phyloP scores from a whole-genome alignment of 2,113 vertebrate species.

The Lophotis ruficrista region DNA sequence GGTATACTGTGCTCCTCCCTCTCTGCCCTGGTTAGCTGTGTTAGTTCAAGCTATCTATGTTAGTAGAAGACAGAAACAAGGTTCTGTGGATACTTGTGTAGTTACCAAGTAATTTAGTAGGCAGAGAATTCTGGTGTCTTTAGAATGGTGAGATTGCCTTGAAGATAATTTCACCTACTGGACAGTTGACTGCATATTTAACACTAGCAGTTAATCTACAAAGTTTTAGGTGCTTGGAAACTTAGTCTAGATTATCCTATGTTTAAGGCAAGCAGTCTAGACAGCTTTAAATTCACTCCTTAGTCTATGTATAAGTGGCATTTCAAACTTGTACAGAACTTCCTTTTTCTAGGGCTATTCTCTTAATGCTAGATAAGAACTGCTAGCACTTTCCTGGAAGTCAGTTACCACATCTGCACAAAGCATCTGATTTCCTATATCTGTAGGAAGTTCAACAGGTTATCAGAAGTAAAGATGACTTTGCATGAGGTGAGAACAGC shows the following conservation, averaged over 20 bases:
- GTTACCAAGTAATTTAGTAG: background rate
- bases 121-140: background rate
- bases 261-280: background rate
- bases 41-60: background rate
- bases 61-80: background rate
- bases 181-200: background rate
- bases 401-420: background rate
- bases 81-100: background rate
- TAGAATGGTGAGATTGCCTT: background rate
- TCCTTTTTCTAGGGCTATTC: background rate
- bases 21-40: background rate
- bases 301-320: background rate
- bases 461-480: background rate
- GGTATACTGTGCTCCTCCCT: conserved; percentile 53
- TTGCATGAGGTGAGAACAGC: background rate
- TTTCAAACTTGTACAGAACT: background rate
- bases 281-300: background rate
- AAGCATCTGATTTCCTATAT: background rate
- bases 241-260: background rate
- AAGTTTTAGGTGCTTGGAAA: background rate
- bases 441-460: background rate
- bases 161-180: background rate
- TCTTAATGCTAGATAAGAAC: background rate
- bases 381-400: background rate
- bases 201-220: background rate